Evolutionary conservation across 2,797 vertebrate genomes (phyloP), one percentile per base, ranked within the genome.

Genomic region (Phoebastria nigripes): DNA sequence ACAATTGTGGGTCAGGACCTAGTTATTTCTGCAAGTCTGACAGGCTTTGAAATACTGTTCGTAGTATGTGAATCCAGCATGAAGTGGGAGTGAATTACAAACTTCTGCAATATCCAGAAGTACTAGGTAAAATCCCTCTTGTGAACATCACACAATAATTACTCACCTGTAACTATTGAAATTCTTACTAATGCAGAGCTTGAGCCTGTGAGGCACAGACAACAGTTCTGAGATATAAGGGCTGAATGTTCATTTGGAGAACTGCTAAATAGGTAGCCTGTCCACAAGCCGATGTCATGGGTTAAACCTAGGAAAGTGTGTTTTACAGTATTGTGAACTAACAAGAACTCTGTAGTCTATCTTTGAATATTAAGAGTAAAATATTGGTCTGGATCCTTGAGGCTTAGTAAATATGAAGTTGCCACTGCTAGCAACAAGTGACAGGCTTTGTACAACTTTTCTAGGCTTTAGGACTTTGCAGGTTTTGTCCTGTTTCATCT

Each of bases 1-100:
- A 66, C 44, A 94, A 14, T 35, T 93, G 73, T 76, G 28, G 83
- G 56, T 95, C 69, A 95, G 25, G 58, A 94, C 94, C 80, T 52
- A 76, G 42, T 55, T 92, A 41, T 88, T 87, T 85, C 70, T 70
- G n/a, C 44, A 74, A 85, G 41, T 33, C 47, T 94, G 84, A 67
- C 31, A 92, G 28, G 25, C n/a, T 93, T 67, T 94, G 73, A 97
- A 76, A 76, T 89, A 55, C 44, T 69, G 41, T 37, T 77, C 62
- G 15, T 73, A 72, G 29, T 63, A 29, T 49, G 33, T 85, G 78
- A 95, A n/a, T 86, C 69, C 61, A 92, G 51, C 56, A n/a, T 62
- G 77, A 93, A 79, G 61, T 66, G 9, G 39, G 44, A 88, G 35
- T 42, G 82, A 96, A 85, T 54, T 66, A 65, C 54, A 95, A 74